Percentiles rank a stretch among this genome's conserved stretches.
These are phyloP conservation scores for Watsonalla binaria DNA, from an alignment of 2,888 invertebrate species.

Conservation along the genomic window DNA sequence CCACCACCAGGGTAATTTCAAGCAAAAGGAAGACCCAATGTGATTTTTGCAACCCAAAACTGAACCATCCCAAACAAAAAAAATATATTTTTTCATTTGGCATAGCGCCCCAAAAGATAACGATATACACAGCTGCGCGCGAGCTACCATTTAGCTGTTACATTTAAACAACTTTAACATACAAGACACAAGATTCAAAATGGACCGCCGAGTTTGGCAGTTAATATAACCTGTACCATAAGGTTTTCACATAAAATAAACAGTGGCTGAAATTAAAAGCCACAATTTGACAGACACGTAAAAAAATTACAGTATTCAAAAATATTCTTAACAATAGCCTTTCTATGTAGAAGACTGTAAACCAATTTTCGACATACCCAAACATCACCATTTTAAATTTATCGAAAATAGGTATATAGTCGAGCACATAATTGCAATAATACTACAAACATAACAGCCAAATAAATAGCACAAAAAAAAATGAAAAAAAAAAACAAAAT, in stretches of 20 bases:
- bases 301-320: not conserved
- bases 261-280: not conserved
- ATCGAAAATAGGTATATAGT: constrained; percentile 10
- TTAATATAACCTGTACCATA: not conserved
- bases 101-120: constrained; percentile 66
- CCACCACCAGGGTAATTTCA: constrained; percentile 64
- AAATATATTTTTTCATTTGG: constrained; percentile 35
- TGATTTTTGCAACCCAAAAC: constrained; percentile 41
- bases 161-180: constrained; percentile 31
- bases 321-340: not conserved
- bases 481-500: constrained; percentile 11
- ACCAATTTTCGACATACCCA: constrained; percentile 11
- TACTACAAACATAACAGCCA: constrained; percentile 59
- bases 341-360: constrained; percentile 7
- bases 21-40: constrained; percentile 51
- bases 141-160: constrained; percentile 71
- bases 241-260: not conserved
- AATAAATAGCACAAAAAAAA: constrained; percentile 41
- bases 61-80: constrained; percentile 38
- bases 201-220: not conserved
- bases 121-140: constrained; percentile 74
- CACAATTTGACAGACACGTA: not conserved
- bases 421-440: constrained; percentile 15
- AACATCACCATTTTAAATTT: constrained; percentile 8
- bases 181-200: constrained; percentile 7